Base-by-base conservation (phyloP, 1,140 invertebrate genomes). In the Zaprionus africanus region DNA sequence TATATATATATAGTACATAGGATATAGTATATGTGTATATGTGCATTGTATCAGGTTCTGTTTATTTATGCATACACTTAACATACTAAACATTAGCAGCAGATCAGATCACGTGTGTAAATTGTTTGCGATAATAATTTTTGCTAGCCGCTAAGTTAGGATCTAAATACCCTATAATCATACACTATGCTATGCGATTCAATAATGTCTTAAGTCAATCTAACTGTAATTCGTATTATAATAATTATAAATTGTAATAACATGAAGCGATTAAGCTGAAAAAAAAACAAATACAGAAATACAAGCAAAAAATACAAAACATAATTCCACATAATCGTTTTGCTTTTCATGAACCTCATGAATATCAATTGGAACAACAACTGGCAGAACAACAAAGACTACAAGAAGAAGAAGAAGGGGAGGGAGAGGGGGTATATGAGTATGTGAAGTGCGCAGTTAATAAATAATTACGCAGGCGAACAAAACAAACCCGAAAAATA, bases 161-260 rank as follows among this genome's bases (percentile, higher is more conserved):
- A 56, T 49, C 41, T 79, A 79, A 63, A 31, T 63, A 76, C 62
- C 46, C 46, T 11, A 51, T 51, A 51, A 51, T 13, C 19, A 51
- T 51, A 51, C 38, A 41, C 22, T 22, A 22, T 74, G 81, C 59
- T 65, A 71, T 58, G 59, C 62, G 56, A 77, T 77, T 64, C 68
- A 78, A 67, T 86, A 77, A 86, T 83, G 71, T 71, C 75, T 83
- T 87, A 87, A 87, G 84, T 88, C 84, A 81, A 58, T 62, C 62
- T 79, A 79, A 70, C 75, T 83, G 68, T 86, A 74, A 77, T 51
- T 66, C 5, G 72, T 74, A 49, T 41, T 43, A 65, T 67, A 77
- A 65, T 69, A 72, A 70, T 75, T 22, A 62, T 60, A 66, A 81
- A 70, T 60, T 78, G 74, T 81, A 84, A 83, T 69, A 76, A 43